phyloP scores from a whole-genome alignment of 2,113 vertebrate species.

The Myrmophylax atrothorax region DNA sequence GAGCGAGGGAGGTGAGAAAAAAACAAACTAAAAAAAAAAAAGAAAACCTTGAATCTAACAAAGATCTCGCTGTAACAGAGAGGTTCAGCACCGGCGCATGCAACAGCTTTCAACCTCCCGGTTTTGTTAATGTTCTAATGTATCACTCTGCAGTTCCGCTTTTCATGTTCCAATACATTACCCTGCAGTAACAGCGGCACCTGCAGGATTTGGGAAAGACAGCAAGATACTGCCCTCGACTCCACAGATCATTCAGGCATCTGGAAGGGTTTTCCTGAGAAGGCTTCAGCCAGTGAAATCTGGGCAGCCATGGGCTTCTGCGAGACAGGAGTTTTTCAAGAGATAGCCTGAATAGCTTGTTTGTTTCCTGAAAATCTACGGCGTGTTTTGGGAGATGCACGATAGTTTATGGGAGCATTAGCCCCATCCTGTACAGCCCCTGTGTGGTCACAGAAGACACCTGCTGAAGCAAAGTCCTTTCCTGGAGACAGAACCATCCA shows the following conservation, averaged over 20 bases:
- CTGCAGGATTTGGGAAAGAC: not conserved
- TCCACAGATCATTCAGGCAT: not conserved
- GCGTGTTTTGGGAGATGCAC: not conserved
- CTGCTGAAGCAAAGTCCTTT: constrained; percentile 10
- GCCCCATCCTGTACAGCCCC: not conserved
- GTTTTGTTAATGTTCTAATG: not conserved
- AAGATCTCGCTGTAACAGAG: not conserved
- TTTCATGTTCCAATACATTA: not conserved
- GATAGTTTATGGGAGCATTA: not conserved
- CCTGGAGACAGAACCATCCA: not conserved
- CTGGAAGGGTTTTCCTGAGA: not conserved
- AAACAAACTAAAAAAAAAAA: too few relatives aligned
- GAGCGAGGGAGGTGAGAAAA: fast-evolving
- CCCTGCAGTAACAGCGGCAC: constrained; percentile 14
- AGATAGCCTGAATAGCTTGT: not conserved
- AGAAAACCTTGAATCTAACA: not conserved
- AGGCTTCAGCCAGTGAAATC: not conserved
- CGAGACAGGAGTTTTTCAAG: not conserved
- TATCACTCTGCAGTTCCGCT: not conserved
- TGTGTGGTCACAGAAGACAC: not conserved
- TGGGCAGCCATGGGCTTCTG: not conserved
- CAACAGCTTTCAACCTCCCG: not conserved
- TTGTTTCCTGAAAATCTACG: not conserved
- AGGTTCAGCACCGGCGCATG: not conserved
- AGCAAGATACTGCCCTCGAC: not conserved